Evolutionary conservation across 2,888 invertebrate genomes (phyloP), one percentile per base, ranked within the genome.

Genomic region (Nephrotoma flavescens): DNA sequence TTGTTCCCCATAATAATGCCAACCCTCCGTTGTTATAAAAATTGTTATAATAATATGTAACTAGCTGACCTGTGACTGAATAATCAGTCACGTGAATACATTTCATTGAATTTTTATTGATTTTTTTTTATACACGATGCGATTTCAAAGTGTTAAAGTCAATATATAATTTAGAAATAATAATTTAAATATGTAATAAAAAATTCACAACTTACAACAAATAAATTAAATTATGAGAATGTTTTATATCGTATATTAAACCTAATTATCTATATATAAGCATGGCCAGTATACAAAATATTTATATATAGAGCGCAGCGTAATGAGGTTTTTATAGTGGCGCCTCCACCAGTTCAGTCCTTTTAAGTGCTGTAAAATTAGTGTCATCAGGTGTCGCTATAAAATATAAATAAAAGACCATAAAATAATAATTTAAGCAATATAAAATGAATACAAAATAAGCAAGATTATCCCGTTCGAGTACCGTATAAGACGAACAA

Each of bases 261-360:
- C 9, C 71, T 71, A 71, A 44, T 9, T 12, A 52, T 52, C 15
- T 71, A 71, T 31, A 71, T 71, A 31, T 71, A 71, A 71, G 71
- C 71, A 31, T 71, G 71, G 71, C 31, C 71, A 71, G 41, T 91
- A 90, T 86, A 90, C 90, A 41, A 45, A 15, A 31, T 57, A 47
- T 5, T 45, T 9, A 45, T 47, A 44, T 71, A 91, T 90, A 87
- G 52, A 89, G 45, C 98, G 91, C 98, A 98, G 99, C 71, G 97
- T 96, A 0, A 95, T 92, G 57, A 96, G 94, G 90, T 97, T 98
- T 85, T 84, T 84, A 84, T 15, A 84, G 42, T 42, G 84, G 84
- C 15, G 84, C 84, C 42, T 84, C 84, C 41, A 84, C 41, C 12
- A 42, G 42, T 19, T 71, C 71, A 42, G 84, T 84, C 12, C 84